Conservation (phyloP, 2,888 invertebrate genomes). For the Muscina levida region DNA sequence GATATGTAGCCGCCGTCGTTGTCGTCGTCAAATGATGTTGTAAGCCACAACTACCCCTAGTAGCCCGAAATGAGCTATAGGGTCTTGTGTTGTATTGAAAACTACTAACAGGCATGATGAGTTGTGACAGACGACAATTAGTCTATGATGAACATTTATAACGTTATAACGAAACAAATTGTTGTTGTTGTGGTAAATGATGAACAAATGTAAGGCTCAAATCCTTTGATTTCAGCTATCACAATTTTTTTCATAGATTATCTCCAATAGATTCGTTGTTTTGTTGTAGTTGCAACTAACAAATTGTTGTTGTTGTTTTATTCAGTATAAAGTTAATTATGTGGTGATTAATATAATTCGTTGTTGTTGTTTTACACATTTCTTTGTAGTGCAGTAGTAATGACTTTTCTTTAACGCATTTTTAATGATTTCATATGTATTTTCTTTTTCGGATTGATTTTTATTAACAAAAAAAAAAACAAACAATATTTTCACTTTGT, state of each 20-base stretch:
- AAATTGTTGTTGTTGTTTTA: slow-evolving; percentile 35
- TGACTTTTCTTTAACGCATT: background rate
- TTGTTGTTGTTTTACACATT: slow-evolving; percentile 55
- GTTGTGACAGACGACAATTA: slow-evolving; percentile 63
- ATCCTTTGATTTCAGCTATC: slow-evolving; percentile 13
- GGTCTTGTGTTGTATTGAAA: slow-evolving; percentile 78
- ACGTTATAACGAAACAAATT: slow-evolving; percentile 35
- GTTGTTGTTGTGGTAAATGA: too few species aligned
- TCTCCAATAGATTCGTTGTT: slow-evolving; percentile 61
- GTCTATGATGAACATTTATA: slow-evolving; percentile 17
- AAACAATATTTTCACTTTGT: slow-evolving; percentile 20
- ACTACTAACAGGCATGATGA: slow-evolving; percentile 78
- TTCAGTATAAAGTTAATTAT: slow-evolving; percentile 44
- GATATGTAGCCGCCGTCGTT: slow-evolving; percentile 47
- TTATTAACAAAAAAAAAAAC: slow-evolving; percentile 20
- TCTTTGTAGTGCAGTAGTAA: background rate
- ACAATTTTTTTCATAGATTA: slow-evolving; percentile 49
- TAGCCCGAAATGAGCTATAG: slow-evolving; percentile 79
- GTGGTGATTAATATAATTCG: slow-evolving; percentile 11
- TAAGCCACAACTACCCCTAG: slow-evolving; percentile 72
- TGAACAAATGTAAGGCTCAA: too few species aligned
- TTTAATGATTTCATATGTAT: slow-evolving; percentile 41
- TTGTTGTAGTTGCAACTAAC: slow-evolving; percentile 44
- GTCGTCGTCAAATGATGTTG: slow-evolving; percentile 61
- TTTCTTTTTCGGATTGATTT: background rate